Evolutionary conservation across 2,113 vertebrate genomes (phyloP).

Genomic region (Polyodon spathula): DNA sequence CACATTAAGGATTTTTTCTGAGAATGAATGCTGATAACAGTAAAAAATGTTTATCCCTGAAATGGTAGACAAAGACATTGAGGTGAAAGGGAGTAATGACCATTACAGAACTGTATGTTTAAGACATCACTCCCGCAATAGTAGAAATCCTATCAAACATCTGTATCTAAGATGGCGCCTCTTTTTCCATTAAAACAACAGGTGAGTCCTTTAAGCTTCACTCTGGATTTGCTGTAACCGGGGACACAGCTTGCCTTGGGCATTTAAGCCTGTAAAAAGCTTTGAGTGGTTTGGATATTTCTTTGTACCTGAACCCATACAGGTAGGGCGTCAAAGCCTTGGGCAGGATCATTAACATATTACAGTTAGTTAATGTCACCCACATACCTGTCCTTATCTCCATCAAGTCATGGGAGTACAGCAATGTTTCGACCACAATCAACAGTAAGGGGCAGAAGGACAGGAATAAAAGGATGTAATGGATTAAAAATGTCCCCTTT

Average conservation of each 20-base stretch:
- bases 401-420: constrained; percentile 29
- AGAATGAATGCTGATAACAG: too few relatives aligned
- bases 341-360: constrained; percentile 55
- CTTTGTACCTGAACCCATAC: constrained; percentile 56
- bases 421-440: constrained; percentile 47
- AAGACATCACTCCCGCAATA: too few relatives aligned
- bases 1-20: too few relatives aligned
- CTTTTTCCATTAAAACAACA: too few relatives aligned
- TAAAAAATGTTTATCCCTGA: too few relatives aligned
- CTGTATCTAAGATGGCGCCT: not conserved
- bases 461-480: constrained; percentile 60
- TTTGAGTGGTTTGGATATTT: constrained; percentile 47
- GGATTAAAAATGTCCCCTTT: constrained; percentile 61
- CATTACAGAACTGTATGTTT: too few relatives aligned
- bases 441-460: constrained; percentile 57
- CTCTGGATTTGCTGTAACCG: constrained; percentile 23
- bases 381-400: constrained; percentile 42
- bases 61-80: too few relatives aligned
- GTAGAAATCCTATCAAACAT: too few relatives aligned
- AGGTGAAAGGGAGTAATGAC: too few relatives aligned
- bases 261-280: constrained; percentile 40
- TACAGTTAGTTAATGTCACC: constrained; percentile 54
- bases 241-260: constrained; percentile 23
- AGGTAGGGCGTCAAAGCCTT: constrained; percentile 59
- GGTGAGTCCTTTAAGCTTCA: not conserved